Percentiles rank a stretch among this genome's conserved stretches.
Conservation (phyloP, 2,797 vertebrate genomes). For the Sarcoramphus papa region DNA sequence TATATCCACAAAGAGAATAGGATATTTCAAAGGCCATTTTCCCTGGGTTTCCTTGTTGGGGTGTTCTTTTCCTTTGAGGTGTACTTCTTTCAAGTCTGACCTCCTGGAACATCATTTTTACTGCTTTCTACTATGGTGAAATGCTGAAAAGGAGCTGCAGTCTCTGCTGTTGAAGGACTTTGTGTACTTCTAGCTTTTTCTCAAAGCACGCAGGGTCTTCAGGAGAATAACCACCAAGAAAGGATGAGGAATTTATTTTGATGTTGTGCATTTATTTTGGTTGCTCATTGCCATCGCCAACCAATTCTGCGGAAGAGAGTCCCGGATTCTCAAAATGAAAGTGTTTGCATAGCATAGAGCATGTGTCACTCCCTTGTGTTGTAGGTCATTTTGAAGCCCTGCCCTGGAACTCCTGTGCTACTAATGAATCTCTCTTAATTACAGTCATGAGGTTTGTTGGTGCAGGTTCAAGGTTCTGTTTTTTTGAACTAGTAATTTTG, state of each 20-base stretch:
- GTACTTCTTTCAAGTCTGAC: background rate
- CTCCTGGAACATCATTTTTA: background rate
- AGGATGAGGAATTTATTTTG: background rate
- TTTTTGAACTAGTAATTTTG: background rate
- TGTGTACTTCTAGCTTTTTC: background rate
- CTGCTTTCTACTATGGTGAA: background rate
- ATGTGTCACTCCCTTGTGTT: background rate
- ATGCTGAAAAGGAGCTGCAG: background rate
- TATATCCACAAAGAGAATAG: background rate
- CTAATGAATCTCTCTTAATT: background rate
- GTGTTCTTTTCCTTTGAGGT: background rate
- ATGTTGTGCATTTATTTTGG: background rate
- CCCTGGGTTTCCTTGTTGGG: background rate
- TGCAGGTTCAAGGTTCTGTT: background rate
- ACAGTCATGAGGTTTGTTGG: background rate
- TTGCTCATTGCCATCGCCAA: background rate
- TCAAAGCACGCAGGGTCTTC: background rate
- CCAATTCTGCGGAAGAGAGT: background rate
- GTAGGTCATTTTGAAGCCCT: background rate
- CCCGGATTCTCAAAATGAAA: background rate
- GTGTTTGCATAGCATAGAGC: background rate
- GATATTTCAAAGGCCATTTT: background rate
- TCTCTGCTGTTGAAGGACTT: background rate
- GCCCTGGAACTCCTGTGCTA: background rate
- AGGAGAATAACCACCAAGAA: background rate